Percentiles rank a stretch among this genome's conserved stretches.
These are phyloP conservation scores for Scaptomyza pallida DNA, from an alignment of 1,140 invertebrate species.

Conservation along the genomic window DNA sequence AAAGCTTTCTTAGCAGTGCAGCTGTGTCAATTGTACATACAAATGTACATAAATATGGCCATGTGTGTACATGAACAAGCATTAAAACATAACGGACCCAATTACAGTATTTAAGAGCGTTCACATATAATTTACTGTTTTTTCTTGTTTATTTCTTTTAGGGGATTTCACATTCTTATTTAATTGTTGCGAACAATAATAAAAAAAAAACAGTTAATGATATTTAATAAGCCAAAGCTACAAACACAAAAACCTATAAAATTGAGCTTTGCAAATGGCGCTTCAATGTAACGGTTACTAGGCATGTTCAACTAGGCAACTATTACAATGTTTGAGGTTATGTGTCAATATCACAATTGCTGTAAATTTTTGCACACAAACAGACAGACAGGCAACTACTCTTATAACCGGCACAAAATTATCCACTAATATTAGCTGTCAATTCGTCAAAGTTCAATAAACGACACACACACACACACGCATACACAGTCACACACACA, in stretches of 20 bases:
- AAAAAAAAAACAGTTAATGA: slow-evolving; percentile 13
- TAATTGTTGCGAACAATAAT: slow-evolving; percentile 35
- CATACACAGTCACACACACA: slow-evolving; percentile 39
- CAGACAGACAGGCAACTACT: slow-evolving; percentile 12
- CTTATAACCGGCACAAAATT: slow-evolving; percentile 29
- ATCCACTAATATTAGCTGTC: slow-evolving; percentile 37
- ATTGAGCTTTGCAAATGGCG: slow-evolving; percentile 25
- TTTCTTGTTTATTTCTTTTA: slow-evolving; percentile 42
- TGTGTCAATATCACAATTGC: slow-evolving; percentile 49
- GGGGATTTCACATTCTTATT: slow-evolving; percentile 50
- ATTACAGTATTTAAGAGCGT: slow-evolving; percentile 72
- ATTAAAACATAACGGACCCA: slow-evolving; percentile 78
- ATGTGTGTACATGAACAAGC: slow-evolving; percentile 55
- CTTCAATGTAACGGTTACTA: slow-evolving; percentile 58
- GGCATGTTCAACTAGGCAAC: slow-evolving; percentile 27
- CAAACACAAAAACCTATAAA: slow-evolving; percentile 7
- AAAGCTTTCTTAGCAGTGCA: slow-evolving; percentile 66
- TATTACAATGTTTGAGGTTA: slow-evolving; percentile 61
- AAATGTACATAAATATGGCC: slow-evolving; percentile 9
- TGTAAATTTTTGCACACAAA: slow-evolving; percentile 40
- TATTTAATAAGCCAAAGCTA: slow-evolving; percentile 1
- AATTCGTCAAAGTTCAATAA: slow-evolving; percentile 71
- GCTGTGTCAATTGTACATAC: slow-evolving; percentile 40
- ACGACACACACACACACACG: slow-evolving; percentile 43
- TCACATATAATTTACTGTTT: slow-evolving; percentile 57